Evolutionary conservation across 1,140 invertebrate genomes (phyloP), one percentile per base, ranked within the genome.

Genomic region (Habropoda laboriosa): DNA sequence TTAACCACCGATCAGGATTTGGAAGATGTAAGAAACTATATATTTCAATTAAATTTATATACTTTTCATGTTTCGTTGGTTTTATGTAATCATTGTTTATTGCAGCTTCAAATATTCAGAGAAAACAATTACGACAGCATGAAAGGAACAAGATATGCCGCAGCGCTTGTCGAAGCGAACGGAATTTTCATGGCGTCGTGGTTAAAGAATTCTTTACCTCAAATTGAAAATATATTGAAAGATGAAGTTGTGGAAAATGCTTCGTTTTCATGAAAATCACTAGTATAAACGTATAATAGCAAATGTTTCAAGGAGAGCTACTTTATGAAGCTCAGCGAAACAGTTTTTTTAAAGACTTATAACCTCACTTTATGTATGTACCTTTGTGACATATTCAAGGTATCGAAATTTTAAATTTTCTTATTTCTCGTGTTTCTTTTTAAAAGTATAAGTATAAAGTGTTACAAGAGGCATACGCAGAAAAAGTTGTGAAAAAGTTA

Each of bases 71-170:
- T 5, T n/a, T 4, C 12, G 3, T 1, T 16, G 27, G 5, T 47
- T 21, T 21, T 13, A 30, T 57, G 21, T 27, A 27, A 40, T 21
- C 32, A 40, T 72, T 77, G 35, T 30, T 42, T 83, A 27, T 61
- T 82, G 32, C 57, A 93, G 92, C 91, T 92, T 67, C 90, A 90
- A 77, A 80, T 67, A 32, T 93, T 93, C 64, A 86, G 89, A 47
- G 87, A 88, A 10, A 67, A 74, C 21, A 89, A 93, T 70, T 88
- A 89, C n/a, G 87, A 92, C 2, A 88, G 86, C 45, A 79, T 93
- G 38, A 91, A 89, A 38, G 82, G 71, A 32, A 86, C 91, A 6
- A 91, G 91, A 2, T 89, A 92, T n/a, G 85, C 83, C 0, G 87
- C 91, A 38, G 85, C 88, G 16, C 85, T 92, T 27, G 85, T 90